These are phyloP conservation scores for Eulemur rufifrons DNA, from an alignment of 2,113 vertebrate genomes.

Conservation along the genomic window DNA sequence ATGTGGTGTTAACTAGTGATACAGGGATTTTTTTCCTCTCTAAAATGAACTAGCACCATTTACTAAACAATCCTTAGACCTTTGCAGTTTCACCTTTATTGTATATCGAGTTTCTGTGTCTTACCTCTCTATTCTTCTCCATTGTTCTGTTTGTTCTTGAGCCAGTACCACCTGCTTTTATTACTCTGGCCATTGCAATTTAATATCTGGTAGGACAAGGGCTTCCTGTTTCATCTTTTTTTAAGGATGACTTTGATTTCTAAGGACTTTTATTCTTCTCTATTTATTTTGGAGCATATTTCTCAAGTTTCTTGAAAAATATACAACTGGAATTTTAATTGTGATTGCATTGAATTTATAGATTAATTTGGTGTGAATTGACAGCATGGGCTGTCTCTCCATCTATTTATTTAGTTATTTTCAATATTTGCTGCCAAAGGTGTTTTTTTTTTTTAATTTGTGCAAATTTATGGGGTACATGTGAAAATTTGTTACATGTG, in stretches of 20 bases:
- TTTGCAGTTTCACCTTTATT: background rate
- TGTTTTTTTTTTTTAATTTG: too few relatives aligned
- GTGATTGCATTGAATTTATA: background rate
- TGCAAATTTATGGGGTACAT: too few relatives aligned
- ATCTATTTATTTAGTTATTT: too few relatives aligned
- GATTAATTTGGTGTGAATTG: background rate
- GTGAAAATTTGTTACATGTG: too few relatives aligned
- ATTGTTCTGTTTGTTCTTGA: background rate
- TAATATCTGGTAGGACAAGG: background rate
- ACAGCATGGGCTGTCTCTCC: background rate
- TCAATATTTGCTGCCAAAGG: too few relatives aligned
- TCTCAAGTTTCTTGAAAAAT: slow-evolving; percentile 31
- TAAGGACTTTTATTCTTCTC: background rate
- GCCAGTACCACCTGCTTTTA: background rate
- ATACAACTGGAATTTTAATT: background rate
- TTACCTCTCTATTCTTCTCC: background rate
- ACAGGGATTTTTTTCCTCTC: too few relatives aligned
- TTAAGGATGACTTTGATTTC: background rate
- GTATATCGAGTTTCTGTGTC: background rate
- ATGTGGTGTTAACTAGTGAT: background rate
- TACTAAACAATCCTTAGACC: background rate
- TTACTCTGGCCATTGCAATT: background rate
- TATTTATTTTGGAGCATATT: background rate
- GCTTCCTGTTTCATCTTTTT: background rate
- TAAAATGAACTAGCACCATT: background rate